Percentiles rank a stretch among this genome's conserved stretches.
phyloP scores from a whole-genome alignment of 37 sponge, comb jelly and placozoan genomes.

The Ephydatia muelleri region DNA sequence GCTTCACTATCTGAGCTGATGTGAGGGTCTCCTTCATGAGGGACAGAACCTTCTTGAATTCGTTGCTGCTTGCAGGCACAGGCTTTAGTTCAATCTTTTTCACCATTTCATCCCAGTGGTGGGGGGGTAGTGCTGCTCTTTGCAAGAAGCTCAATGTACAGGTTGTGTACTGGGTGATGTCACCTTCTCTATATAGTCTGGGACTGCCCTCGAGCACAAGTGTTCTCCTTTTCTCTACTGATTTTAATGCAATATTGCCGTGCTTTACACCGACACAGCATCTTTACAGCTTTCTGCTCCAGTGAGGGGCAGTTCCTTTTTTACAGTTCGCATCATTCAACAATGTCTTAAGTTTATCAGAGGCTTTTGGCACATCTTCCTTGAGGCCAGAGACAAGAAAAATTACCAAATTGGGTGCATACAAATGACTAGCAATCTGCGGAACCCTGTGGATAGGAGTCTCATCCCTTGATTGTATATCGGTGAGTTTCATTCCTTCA shows the following conservation, averaged over 20 bases:
- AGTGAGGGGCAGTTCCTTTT: neutral
- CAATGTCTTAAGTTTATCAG: neutral
- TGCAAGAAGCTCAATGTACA: neutral
- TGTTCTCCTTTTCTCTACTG: neutral
- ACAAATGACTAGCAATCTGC: neutral
- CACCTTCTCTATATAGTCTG: slow-evolving; percentile 12
- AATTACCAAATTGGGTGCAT: neutral
- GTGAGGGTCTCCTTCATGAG: slow-evolving; percentile 39
- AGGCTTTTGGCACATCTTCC: neutral
- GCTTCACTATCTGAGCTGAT: neutral
- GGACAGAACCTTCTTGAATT: slow-evolving; percentile 29
- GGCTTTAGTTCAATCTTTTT: neutral
- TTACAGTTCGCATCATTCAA: neutral
- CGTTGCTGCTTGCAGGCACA: neutral
- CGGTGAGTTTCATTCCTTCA: neutral
- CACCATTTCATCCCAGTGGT: slow-evolving; percentile 23
- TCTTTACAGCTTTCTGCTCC: neutral
- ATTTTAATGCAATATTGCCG: neutral
- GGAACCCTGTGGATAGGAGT: neutral
- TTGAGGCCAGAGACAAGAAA: neutral
- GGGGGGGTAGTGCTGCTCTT: neutral
- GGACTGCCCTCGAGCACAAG: neutral
- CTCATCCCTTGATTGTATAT: neutral
- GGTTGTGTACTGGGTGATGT: neutral
- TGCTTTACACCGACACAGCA: neutral